Evolutionary conservation across 2,797 vertebrate genomes (phyloP).

Genomic region (Chelon labrosus): DNA sequence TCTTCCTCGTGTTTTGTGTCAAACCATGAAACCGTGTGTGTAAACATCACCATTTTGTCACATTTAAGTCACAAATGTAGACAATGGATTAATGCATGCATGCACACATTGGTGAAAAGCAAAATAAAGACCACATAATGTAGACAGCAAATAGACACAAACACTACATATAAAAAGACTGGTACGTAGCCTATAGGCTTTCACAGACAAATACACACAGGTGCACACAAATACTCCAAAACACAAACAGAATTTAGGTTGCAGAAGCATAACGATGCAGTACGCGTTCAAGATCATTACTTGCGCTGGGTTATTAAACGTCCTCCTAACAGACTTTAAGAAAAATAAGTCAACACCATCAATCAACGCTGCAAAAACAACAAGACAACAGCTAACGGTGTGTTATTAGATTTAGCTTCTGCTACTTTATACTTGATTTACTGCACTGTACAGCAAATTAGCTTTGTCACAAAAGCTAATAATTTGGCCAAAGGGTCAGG

Average conservation of each 20-base stretch:
- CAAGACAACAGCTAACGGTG: background rate
- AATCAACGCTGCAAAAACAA: slow-evolving; percentile 55
- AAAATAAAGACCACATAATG: background rate
- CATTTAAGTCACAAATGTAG: slow-evolving; percentile 21
- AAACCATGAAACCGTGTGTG: background rate
- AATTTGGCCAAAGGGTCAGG: no score
- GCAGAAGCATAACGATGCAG: slow-evolving; percentile 46
- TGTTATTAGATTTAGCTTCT: background rate
- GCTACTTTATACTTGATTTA: background rate
- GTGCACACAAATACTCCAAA: slow-evolving; percentile 4
- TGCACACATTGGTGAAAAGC: background rate
- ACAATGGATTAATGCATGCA: background rate
- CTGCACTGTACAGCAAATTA: background rate
- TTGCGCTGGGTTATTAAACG: slow-evolving; percentile 74
- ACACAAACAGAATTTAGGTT: slow-evolving; percentile 19
- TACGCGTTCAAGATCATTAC: slow-evolving; percentile 70
- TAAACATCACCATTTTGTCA: slow-evolving; percentile 36
- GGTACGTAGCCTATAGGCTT: no score
- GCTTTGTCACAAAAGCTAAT: no score
- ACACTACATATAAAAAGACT: background rate
- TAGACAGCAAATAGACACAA: background rate
- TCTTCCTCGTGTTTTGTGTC: background rate
- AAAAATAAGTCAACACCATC: slow-evolving; percentile 66
- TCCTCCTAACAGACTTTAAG: slow-evolving; percentile 53
- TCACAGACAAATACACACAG: background rate